Base-by-base conservation (phyloP, 2,888 invertebrate genomes). In the Lasioglossum zephyrum region DNA sequence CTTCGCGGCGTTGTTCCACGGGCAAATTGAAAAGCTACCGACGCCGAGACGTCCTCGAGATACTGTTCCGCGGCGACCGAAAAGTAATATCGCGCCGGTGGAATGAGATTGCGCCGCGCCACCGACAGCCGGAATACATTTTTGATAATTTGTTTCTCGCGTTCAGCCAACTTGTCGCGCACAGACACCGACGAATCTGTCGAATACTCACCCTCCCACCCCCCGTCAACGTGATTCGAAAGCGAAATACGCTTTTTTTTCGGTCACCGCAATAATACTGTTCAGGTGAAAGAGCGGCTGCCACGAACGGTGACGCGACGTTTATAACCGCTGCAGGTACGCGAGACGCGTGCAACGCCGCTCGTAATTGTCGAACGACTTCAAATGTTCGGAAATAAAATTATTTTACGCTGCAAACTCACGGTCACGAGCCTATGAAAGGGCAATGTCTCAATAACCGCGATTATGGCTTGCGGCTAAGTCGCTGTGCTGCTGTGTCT, bases 21-120 rank as follows among this genome's bases (percentile, higher is more conserved):
- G 53, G 82, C 84, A 90, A 91, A 91, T 91, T 91, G 91, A 91
- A 91, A 91, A 91, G 82, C 86, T 80, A 84, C 80, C 86, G 84
- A 83, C 79, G 86, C 82, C 78, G 79, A 83, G 77, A 74, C 81
- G 72, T 88, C 77, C 82, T 85, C 85, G 81, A 81, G 88, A 86
- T 88, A 81, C 81, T 82, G 76, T 86, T 88, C 84, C 88, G 66
- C 81, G 78, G 72, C 79, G 73, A 84, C 84, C 85, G 82, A 88
- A 87, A 87, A 86, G 90, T 88, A 90, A 90, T 90, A 90, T 87
- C 85, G 90, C 77, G 77, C 79, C 77, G 74, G 87, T 77, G 86
- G 82, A 82, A 86, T 69, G 85, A 83, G 78, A 86, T 81, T 79
- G 83, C 83, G 82, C n/a, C 77, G 66, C 66, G 8, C 66, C 69